These are phyloP conservation scores for Malacoctenus gilli DNA, from an alignment of 2,797 vertebrate species.

Conservation along the genomic window DNA sequence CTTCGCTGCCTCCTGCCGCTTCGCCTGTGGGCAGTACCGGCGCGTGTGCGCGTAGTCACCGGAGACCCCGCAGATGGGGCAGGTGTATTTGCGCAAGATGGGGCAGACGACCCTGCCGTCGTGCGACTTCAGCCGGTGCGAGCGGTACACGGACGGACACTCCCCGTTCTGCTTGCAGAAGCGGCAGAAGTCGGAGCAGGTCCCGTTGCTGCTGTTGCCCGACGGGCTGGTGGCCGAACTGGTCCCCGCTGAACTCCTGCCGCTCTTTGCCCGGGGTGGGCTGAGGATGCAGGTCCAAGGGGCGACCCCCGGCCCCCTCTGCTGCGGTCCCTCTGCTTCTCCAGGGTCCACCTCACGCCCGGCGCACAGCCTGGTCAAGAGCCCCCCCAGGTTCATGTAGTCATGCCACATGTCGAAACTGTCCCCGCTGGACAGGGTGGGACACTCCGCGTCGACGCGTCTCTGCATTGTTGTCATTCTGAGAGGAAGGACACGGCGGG, in stretches of 20 bases:
- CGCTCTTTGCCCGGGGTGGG: rapidly evolving
- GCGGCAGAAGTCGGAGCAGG: slow-evolving; percentile 63
- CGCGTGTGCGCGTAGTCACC: slow-evolving; percentile 87
- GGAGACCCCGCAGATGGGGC: slow-evolving; percentile 82
- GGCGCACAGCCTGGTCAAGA: slow-evolving; percentile 57
- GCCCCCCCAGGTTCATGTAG: slow-evolving; percentile 78
- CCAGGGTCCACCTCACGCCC: background rate
- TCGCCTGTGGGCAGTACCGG: slow-evolving; percentile 81
- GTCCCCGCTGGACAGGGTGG: background rate
- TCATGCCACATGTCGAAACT: slow-evolving; percentile 85
- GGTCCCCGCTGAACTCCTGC: background rate
- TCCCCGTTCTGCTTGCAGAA: slow-evolving; percentile 90
- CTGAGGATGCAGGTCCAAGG: background rate
- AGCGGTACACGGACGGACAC: slow-evolving; percentile 76
- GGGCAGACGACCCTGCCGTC: slow-evolving; percentile 84
- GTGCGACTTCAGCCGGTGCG: slow-evolving; percentile 78
- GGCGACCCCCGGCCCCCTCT: background rate
- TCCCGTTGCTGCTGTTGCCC: slow-evolving; percentile 30
- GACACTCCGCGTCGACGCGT: background rate
- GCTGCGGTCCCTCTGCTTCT: background rate
- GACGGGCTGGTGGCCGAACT: slow-evolving; percentile 31
- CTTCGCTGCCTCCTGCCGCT: background rate
- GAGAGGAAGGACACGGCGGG: background rate
- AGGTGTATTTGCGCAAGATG: slow-evolving; percentile 84
- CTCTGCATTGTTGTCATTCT: slow-evolving; percentile 19